Base-by-base conservation (phyloP, 2,113 vertebrate genomes). In the Pteruthius melanotis region DNA sequence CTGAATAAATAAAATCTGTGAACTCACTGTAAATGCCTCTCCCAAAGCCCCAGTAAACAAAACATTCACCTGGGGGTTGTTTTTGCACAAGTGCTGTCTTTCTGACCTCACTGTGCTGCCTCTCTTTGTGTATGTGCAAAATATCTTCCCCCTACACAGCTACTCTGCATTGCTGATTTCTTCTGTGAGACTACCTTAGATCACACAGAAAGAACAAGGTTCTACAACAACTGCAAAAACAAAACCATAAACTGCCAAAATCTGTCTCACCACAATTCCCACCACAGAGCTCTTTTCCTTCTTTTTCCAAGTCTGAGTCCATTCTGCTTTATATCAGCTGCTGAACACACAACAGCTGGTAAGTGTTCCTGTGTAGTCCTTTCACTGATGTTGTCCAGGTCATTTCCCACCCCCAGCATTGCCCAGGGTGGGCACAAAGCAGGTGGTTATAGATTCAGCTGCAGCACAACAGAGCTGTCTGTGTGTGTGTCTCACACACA, bases 1-100 rank as follows among this genome's bases (percentile, higher is more conserved):
- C 87, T 86, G 91, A 90, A 93, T 70, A 95, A 95, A 93, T 72
- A 94, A 63, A 87, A 78, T 81, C 63, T 54, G 56, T 86, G 64
- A 93, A 63, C 42, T 86, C 12, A 42, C 24, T 86, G 54, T 31
- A 94, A 90, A 69, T 59, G 82, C 30, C 66, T 83, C 63, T 87
- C 47, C 45, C 85, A 91, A 45, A 87, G 50, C 54, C 70, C 75
- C 56, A 47, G 63, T 35, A 90, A 91, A 88, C 54, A 95, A 90
- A 93, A 83, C 42, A 59, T 72, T 54, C 70, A 95, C 79, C 84
- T 86, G 72, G 76, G 63, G 63, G 74, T 4, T 59, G 19, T 31
- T 71, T 92, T 54, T 45, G 17, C 59, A 77, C 44, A 61, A 15
- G 2, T 76, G 37, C 50, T 82, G 22, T 72, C 68, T 52, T 77